A percentile compares a stretch with the other conserved stretches of the same genome.
Evolutionary conservation across 1,140 invertebrate genomes (phyloP).

Genomic region (Oryctes rhinoceros): DNA sequence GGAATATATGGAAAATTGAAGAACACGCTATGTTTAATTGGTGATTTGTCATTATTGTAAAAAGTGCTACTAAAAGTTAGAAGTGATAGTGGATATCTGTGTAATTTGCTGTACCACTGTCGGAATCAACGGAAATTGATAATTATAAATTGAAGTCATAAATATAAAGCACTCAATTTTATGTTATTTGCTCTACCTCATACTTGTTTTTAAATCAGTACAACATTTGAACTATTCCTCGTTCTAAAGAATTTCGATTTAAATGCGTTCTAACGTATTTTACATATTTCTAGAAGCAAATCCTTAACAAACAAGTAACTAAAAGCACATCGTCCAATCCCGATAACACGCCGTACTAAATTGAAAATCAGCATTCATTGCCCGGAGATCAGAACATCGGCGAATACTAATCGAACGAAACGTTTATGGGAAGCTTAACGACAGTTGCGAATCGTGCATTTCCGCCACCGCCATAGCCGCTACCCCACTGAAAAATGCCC

Average conservation of each 20-base stretch:
- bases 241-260: constrained; percentile 2
- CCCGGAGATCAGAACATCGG: constrained; percentile 25
- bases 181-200: no score
- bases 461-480: background rate
- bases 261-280: background rate
- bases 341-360: constrained; percentile 6
- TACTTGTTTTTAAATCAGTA: no score
- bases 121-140: no score
- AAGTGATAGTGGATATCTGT: no score
- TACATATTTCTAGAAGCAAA: background rate
- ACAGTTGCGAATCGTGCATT: constrained; percentile 25
- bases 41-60: no score
- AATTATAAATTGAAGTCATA: no score
- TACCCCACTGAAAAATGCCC: constrained; percentile 29
- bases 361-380: constrained; percentile 36
- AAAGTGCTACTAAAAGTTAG: no score
- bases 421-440: constrained; percentile 27
- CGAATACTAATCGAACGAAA: constrained; percentile 28
- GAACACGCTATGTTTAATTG: no score
- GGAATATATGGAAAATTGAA: no score
- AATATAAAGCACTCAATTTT: no score
- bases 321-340: constrained; percentile 13
- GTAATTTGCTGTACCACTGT: no score
- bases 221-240: no score
- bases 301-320: background rate